Evolutionary conservation across 2,797 vertebrate species (phyloP).

Genomic region (Premnoplex brunnescens): DNA sequence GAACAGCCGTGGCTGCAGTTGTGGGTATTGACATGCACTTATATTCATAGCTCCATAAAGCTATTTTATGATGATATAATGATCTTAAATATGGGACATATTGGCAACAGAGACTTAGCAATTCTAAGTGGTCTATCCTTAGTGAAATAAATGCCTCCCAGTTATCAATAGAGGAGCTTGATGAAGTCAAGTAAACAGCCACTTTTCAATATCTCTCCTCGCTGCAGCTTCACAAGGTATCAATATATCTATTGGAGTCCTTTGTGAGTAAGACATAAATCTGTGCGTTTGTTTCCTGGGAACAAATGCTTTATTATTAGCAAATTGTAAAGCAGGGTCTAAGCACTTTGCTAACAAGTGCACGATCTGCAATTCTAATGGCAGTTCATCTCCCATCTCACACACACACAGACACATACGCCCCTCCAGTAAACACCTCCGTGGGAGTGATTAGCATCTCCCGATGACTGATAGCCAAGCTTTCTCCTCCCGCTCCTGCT

Average conservation of each 20-base stretch:
- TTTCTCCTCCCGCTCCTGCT: neutral
- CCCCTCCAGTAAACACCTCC: constrained; percentile 44
- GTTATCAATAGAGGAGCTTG: constrained; percentile 46
- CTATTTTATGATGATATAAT: constrained; percentile 59
- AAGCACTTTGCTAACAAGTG: constrained; percentile 35
- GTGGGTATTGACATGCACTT: constrained; percentile 2
- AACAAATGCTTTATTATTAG: constrained; percentile 54
- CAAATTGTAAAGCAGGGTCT: constrained; percentile 18
- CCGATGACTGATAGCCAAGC: constrained; percentile 13
- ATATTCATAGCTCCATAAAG: constrained; percentile 52
- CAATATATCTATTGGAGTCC: constrained; percentile 62
- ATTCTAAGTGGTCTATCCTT: neutral
- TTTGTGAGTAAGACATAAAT: constrained; percentile 51
- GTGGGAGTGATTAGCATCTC: constrained; percentile 28
- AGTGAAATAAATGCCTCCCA: constrained; percentile 29
- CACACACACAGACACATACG: neutral
- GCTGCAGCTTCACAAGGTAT: constrained; percentile 33
- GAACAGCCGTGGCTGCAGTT: neutral
- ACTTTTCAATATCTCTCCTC: neutral
- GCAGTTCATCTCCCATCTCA: neutral
- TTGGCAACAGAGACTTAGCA: constrained; percentile 39
- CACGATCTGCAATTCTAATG: constrained; percentile 53
- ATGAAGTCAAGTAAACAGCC: constrained; percentile 31
- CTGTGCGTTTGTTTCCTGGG: constrained; percentile 19
- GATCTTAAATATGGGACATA: constrained; percentile 48